These are phyloP conservation scores for Coptodon bakossiorum DNA, from an alignment of 2,113 vertebrate species.

Conservation along the genomic window DNA sequence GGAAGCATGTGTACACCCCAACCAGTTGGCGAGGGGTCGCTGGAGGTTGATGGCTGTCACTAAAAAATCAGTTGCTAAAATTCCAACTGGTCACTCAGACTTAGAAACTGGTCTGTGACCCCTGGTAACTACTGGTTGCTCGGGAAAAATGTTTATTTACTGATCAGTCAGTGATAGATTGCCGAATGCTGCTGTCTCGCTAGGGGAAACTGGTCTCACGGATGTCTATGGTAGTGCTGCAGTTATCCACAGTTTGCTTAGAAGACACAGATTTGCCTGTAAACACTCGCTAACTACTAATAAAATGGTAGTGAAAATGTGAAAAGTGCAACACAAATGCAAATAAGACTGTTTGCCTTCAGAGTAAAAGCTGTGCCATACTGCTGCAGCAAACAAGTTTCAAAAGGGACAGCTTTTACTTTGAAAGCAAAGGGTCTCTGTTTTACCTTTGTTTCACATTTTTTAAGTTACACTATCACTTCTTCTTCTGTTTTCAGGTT, in stretches of 20 bases:
- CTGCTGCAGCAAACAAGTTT: neutral
- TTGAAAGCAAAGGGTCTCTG: neutral
- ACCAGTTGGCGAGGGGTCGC: neutral
- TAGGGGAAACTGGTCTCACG: neutral
- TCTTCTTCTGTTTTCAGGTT: neutral
- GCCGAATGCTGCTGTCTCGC: neutral
- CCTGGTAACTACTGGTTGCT: neutral
- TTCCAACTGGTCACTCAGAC: neutral
- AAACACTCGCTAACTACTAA: neutral
- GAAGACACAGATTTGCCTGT: neutral
- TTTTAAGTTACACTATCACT: neutral
- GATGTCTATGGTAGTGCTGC: neutral
- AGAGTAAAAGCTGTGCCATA: neutral
- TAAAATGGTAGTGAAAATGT: neutral
- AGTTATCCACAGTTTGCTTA: neutral
- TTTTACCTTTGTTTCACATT: neutral
- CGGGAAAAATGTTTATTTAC: neutral
- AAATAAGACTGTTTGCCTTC: neutral
- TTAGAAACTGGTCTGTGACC: neutral
- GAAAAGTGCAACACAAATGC: neutral
- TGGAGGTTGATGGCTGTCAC: neutral
- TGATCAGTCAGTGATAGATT: neutral
- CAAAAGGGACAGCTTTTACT: neutral
- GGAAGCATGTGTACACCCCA: neutral
- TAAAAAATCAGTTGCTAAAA: neutral